Evolutionary conservation across 2,888 invertebrate species (phyloP).

Genomic region (Sphaerophoria taeniata): DNA sequence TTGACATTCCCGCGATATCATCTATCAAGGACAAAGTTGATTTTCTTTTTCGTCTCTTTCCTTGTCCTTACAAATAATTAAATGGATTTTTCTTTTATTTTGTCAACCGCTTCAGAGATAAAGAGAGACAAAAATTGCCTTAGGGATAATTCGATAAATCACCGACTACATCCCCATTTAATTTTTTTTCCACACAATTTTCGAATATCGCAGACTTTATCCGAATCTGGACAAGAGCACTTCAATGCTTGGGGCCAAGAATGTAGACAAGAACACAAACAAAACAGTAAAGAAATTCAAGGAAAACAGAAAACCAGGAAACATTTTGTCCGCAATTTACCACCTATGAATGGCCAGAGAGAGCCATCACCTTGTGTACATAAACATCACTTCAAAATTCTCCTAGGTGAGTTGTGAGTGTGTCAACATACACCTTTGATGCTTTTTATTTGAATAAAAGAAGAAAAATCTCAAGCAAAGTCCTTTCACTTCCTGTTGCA

Average conservation of each 20-base stretch:
- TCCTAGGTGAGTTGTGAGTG: not conserved
- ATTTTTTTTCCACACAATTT: not conserved
- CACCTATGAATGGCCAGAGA: conserved; percentile 58
- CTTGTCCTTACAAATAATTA: conserved; percentile 64
- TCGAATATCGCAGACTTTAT: conserved; percentile 30
- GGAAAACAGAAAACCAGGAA: conserved; percentile 57
- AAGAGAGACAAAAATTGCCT: conserved; percentile 43
- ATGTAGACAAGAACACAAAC: conserved; percentile 49
- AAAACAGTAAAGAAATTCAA: conserved; percentile 13
- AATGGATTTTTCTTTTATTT: conserved; percentile 48
- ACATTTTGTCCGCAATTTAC: conserved; percentile 60
- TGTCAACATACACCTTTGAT: not conserved
- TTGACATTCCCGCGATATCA: conserved; percentile 65
- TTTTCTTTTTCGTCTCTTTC: not conserved
- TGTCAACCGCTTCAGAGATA: not conserved
- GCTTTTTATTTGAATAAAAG: not conserved
- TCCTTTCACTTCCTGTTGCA: conserved; percentile 70
- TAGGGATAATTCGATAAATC: conserved; percentile 69
- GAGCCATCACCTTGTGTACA: conserved; percentile 42
- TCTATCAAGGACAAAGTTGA: conserved; percentile 48
- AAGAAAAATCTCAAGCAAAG: conserved; percentile 62
- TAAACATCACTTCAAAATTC: conserved; percentile 10
- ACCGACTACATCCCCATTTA: conserved; percentile 56
- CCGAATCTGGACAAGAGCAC: conserved; percentile 20
- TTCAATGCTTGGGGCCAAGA: conserved; percentile 41